These are phyloP conservation scores for Echiichthys vipera DNA, from an alignment of 2,797 vertebrate species.

Conservation along the genomic window DNA sequence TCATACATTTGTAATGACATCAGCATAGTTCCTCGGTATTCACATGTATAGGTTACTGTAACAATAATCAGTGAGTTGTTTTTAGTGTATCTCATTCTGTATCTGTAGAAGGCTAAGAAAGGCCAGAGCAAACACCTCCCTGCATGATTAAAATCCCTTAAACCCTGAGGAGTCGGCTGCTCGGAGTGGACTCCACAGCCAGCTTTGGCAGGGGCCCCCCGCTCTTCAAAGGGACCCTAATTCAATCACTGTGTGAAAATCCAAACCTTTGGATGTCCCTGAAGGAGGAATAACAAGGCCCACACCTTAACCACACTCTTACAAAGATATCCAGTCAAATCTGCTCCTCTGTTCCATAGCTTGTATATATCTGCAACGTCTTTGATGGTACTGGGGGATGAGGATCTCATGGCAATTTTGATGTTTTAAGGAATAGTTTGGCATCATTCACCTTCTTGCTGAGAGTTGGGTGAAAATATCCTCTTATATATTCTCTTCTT, in stretches of 20 bases:
- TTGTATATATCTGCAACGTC: not conserved
- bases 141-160: conserved; percentile 72
- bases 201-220: conserved; percentile 68
- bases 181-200: conserved; percentile 48
- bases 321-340: conserved; percentile 31
- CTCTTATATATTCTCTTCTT: no score
- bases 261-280: conserved; percentile 76
- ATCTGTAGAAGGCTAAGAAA: conserved; percentile 61
- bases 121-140: conserved; percentile 73
- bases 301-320: conserved; percentile 50
- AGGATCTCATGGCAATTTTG: not conserved
- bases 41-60: conserved; percentile 73
- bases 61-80: conserved; percentile 73
- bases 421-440: conserved; percentile 7
- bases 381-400: not conserved
- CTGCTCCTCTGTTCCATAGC: conserved; percentile 22
- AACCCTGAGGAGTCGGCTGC: conserved; percentile 62
- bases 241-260: conserved; percentile 85
- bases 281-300: conserved; percentile 68
- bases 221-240: conserved; percentile 76
- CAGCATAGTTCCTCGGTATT: conserved; percentile 46
- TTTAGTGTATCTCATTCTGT: conserved; percentile 71
- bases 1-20: conserved; percentile 65
- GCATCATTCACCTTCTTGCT: not conserved
- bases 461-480: not conserved